Evolutionary conservation across 2,797 vertebrate species (phyloP).

Genomic region (Hozukius guyotensis): DNA sequence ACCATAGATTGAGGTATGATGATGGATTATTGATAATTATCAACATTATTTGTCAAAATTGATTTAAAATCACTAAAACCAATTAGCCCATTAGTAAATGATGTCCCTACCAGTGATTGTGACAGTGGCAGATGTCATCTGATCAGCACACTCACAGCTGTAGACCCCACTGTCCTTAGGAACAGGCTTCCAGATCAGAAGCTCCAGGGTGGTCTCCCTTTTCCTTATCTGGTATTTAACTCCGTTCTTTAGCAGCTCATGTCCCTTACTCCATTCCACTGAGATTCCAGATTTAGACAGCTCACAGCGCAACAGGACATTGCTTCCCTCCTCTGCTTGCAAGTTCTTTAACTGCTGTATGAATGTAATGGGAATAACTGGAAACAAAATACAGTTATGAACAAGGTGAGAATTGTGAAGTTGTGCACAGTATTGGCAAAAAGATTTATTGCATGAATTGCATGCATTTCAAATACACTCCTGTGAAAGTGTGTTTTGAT

Average conservation of each 20-base stretch:
- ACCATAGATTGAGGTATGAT: background rate
- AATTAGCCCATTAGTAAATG: background rate
- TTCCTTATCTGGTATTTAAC: slow-evolving; percentile 85
- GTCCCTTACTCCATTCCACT: slow-evolving; percentile 79
- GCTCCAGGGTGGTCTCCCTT: slow-evolving; percentile 83
- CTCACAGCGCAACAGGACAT: slow-evolving; percentile 83
- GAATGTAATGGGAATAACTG: slow-evolving; percentile 81
- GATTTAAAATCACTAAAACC: background rate
- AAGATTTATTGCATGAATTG: background rate
- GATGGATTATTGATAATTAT: background rate
- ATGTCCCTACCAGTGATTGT: slow-evolving; percentile 85
- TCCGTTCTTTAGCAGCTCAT: slow-evolving; percentile 80
- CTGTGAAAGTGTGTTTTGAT: background rate
- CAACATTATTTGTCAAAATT: background rate
- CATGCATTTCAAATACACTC: too few relatives aligned
- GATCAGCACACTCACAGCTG: slow-evolving; percentile 88
- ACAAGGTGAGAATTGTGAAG: background rate
- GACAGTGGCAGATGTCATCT: slow-evolving; percentile 86
- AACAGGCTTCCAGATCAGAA: slow-evolving; percentile 85
- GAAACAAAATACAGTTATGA: background rate
- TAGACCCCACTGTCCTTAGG: slow-evolving; percentile 89
- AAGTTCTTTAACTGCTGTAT: slow-evolving; percentile 76
- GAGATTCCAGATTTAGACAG: slow-evolving; percentile 81
- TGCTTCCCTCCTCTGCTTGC: slow-evolving; percentile 79
- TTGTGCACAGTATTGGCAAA: background rate